These are phyloP conservation scores for Ormyrus nitidulus DNA, from an alignment of 2,888 invertebrate genomes.

Conservation along the genomic window DNA sequence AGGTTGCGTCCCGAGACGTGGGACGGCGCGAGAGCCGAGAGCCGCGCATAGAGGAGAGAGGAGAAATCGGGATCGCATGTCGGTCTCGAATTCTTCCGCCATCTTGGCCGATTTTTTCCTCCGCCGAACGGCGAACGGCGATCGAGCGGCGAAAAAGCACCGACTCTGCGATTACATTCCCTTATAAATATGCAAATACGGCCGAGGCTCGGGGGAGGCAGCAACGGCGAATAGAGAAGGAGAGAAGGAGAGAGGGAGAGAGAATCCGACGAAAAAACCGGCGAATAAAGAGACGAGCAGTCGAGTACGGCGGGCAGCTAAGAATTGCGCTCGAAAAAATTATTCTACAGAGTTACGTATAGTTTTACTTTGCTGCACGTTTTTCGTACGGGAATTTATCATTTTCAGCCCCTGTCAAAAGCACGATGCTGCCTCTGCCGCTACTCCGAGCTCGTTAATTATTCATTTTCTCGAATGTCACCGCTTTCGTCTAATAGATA, in stretches of 20 bases:
- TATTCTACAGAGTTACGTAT: conserved; percentile 32
- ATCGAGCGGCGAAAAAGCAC: conserved; percentile 71
- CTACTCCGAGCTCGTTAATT: too few species aligned
- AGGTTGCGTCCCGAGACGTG: conserved; percentile 45
- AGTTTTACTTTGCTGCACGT: conserved; percentile 4
- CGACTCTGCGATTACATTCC: conserved; percentile 74
- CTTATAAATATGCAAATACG: conserved; percentile 75
- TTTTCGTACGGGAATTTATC: conserved; percentile 10
- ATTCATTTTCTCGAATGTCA: too few species aligned
- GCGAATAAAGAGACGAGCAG: conserved; percentile 33
- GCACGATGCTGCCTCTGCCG: background rate
- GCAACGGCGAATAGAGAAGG: conserved; percentile 57
- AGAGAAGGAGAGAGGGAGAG: conserved; percentile 55
- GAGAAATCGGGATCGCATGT: conserved; percentile 75
- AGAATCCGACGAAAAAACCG: conserved; percentile 27
- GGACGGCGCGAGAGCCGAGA: conserved; percentile 38
- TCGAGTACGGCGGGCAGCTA: conserved; percentile 11
- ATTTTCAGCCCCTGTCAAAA: background rate
- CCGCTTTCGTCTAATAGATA: too few species aligned
- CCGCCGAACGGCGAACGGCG: conserved; percentile 43
- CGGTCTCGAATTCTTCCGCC: conserved; percentile 74
- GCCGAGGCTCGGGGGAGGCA: conserved; percentile 57
- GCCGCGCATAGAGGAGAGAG: conserved; percentile 54
- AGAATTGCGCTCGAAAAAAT: conserved; percentile 41
- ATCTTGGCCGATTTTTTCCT: conserved; percentile 72